Evolutionary conservation across 2,797 vertebrate species (phyloP).

Genomic region (Spinus pinus): DNA sequence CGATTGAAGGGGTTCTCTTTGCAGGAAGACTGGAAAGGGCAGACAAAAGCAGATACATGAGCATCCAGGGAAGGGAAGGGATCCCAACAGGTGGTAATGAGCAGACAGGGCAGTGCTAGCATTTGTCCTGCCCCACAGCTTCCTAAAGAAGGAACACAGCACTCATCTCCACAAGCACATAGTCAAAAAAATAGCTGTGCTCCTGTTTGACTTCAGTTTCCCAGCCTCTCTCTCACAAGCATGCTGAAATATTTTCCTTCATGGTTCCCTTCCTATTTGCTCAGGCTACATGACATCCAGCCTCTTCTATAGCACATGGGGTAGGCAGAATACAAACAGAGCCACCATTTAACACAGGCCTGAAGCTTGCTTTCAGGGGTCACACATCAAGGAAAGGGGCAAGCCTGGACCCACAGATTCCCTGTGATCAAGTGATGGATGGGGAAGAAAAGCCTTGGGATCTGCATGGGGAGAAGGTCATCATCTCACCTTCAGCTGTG

Average conservation of each 20-base stretch:
- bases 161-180: not conserved
- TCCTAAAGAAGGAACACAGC: not conserved
- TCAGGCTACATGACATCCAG: not conserved
- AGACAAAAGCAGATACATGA: not conserved
- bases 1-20: conserved; percentile 94
- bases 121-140: not conserved
- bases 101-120: not conserved
- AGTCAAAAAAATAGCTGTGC: not conserved
- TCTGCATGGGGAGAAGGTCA: not conserved
- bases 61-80: not conserved
- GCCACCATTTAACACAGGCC: not conserved
- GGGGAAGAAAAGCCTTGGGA: not conserved
- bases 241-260: not conserved
- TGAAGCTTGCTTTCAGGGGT: not conserved
- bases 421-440: fast-evolving
- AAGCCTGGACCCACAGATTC: not conserved
- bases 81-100: not conserved
- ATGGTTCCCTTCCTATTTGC: not conserved
- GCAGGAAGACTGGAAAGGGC: conserved; percentile 76
- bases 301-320: not conserved
- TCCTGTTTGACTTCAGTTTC: not conserved
- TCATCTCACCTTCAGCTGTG: conserved; percentile 74
- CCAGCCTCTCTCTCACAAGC: not conserved
- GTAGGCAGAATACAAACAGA: not conserved
- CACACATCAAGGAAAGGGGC: not conserved